Evolutionary conservation across 2,797 vertebrate species (phyloP).

Genomic region (Cottoperca gobio): DNA sequence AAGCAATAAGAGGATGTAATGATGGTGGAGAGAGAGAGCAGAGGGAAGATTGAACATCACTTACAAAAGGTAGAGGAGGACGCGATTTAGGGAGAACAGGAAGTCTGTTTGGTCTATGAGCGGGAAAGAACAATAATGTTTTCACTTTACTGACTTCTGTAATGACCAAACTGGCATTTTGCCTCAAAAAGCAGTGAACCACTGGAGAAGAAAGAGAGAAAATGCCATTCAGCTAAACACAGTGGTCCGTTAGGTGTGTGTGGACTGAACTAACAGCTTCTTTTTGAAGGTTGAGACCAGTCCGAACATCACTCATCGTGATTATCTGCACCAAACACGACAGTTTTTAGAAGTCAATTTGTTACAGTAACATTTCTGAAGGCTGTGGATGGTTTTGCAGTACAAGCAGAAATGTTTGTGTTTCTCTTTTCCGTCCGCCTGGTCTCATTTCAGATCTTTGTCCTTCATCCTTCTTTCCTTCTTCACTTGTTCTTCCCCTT

Average conservation of each 20-base stretch:
- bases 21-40: neutral
- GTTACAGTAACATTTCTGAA: conserved; percentile 1
- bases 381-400: neutral
- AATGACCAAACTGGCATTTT: conserved; percentile 31
- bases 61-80: neutral
- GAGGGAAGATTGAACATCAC: neutral
- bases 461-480: neutral
- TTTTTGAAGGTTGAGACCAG: neutral
- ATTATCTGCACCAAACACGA: neutral
- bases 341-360: neutral
- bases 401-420: neutral
- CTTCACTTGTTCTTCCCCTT: neutral
- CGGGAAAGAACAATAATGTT: neutral
- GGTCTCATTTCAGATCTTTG: neutral
- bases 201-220: neutral
- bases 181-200: neutral
- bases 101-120: neutral
- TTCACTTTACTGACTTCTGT: conserved; percentile 44
- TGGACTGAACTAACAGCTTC: neutral
- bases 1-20: conserved; percentile 8
- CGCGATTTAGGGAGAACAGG: neutral
- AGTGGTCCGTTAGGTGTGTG: neutral
- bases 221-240: conserved; percentile 4
- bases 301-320: neutral
- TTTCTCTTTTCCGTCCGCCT: neutral